phyloP scores from a whole-genome alignment of 1,140 invertebrate species.

The Aphidius gifuensis region DNA sequence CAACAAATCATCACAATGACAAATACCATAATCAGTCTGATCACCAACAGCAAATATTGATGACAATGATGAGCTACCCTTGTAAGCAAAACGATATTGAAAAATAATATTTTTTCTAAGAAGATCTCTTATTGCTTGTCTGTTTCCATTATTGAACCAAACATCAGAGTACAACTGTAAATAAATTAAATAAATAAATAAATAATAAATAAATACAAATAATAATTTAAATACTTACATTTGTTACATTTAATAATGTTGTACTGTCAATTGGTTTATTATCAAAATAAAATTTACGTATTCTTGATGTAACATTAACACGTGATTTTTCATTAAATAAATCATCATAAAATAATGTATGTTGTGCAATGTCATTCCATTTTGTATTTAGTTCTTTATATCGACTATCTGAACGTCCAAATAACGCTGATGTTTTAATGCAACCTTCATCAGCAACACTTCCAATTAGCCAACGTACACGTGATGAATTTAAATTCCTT shows the following conservation, averaged over 20 bases:
- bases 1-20: constrained; percentile 70
- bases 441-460: constrained; percentile 66
- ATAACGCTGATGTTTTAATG: constrained; percentile 33
- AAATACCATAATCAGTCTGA: constrained; percentile 61
- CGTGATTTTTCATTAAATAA: constrained; percentile 47
- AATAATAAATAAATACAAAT: neutral
- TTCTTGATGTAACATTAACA: constrained; percentile 50
- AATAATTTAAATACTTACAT: constrained; percentile 48
- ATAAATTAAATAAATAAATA: no score
- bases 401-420: neutral
- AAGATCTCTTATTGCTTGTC: constrained; percentile 59
- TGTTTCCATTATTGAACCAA: constrained; percentile 61
- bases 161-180: constrained; percentile 63
- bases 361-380: constrained; percentile 58
- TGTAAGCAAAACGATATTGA: constrained; percentile 65
- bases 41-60: constrained; percentile 62
- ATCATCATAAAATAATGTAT: constrained; percentile 62
- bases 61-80: constrained; percentile 63
- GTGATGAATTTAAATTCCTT: constrained; percentile 49
- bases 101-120: constrained; percentile 55
- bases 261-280: constrained; percentile 50
- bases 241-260: constrained; percentile 52
- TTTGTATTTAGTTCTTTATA: constrained; percentile 50
- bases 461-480: constrained; percentile 67
- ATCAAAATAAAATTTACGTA: constrained; percentile 63